Evolutionary conservation across 37 sponge, comb jelly and placozoan species (phyloP), one percentile per base, ranked within the genome.

Genomic region (Spongilla lacustris): DNA sequence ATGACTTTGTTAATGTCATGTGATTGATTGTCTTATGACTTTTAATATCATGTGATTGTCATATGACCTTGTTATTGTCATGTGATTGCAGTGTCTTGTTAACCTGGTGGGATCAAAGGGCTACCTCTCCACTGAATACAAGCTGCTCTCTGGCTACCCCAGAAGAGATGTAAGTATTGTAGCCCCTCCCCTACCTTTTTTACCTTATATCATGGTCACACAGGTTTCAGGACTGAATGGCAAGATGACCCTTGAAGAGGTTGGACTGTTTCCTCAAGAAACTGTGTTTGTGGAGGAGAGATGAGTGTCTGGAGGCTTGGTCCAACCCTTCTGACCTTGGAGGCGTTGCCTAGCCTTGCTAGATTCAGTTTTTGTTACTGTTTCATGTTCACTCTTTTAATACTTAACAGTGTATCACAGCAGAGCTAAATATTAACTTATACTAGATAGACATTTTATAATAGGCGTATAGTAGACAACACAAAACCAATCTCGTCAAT

Each of bases 201-300:
- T 25, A 31, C 27, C 8, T n/a, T 41, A 76, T 70, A 68, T n/a
- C 29, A 24, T 82, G 26, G 29, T 22, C 46, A 10, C 27, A 36
- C 70, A 94, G 95, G 30, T 94, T 34, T 67, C 83, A 25, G 78
- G 74, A 48, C 38, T 88, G 46, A 74, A 81, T 29, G 14, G 34
- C 27, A 72, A 26, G 17, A n/a, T 71, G 50, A 84, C 93, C 0
- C 67, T 95, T 4, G 93, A 92, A 41, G 77, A 85, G 36, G 82
- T 58, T 2, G 69, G 79, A 73, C 81, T 95, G 10, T 95, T 76
- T 58, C 95, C 95, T 50, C 93, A 92, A 50, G 93, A 92, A 29
- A 93, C 91, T 11, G 67, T 93, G 0, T 86, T 90, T 67, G 30
- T 93, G 4, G 94, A 93, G 75, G 94, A 93, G 46, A 93, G 83